Evolutionary conservation across 2,888 invertebrate species (phyloP).

Genomic region (Ceratothoa steindachneri): DNA sequence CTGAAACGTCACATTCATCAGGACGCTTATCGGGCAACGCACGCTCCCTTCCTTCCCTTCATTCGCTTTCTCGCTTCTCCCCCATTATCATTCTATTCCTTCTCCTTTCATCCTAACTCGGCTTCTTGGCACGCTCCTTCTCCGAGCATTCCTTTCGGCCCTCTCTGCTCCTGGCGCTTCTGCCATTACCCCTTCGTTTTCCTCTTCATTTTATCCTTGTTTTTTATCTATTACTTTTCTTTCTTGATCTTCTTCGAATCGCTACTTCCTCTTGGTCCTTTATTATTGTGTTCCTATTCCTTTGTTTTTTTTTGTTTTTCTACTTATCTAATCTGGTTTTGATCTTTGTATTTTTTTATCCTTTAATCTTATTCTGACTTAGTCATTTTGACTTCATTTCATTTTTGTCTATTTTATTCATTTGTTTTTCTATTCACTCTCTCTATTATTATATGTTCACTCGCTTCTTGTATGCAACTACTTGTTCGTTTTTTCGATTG

Average conservation of each 20-base stretch:
- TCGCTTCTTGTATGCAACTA: not conserved
- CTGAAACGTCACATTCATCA: constrained; percentile 16
- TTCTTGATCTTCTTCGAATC: too few relatives aligned
- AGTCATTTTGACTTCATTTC: not conserved
- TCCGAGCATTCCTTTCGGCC: too few relatives aligned
- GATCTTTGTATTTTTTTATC: not conserved
- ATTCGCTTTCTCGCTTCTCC: constrained; percentile 12
- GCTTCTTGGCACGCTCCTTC: constrained; percentile 48
- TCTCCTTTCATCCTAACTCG: constrained; percentile 42
- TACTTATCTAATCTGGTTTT: not conserved
- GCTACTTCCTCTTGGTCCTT: too few relatives aligned
- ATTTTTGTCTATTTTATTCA: too few relatives aligned
- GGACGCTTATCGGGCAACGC: constrained; percentile 24
- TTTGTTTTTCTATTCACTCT: too few relatives aligned
- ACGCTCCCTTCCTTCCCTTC: constrained; percentile 39
- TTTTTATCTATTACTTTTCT: too few relatives aligned
- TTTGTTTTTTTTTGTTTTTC: not conserved
- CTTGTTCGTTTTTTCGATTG: too few relatives aligned
- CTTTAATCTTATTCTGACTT: not conserved
- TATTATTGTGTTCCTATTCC: not conserved
- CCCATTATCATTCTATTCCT: not conserved
- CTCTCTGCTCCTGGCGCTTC: too few relatives aligned
- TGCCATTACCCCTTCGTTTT: too few relatives aligned
- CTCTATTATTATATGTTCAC: not conserved
- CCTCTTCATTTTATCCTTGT: too few relatives aligned